Base-by-base conservation (phyloP, 2,113 vertebrate species). In the Typhlomys cinereus region DNA sequence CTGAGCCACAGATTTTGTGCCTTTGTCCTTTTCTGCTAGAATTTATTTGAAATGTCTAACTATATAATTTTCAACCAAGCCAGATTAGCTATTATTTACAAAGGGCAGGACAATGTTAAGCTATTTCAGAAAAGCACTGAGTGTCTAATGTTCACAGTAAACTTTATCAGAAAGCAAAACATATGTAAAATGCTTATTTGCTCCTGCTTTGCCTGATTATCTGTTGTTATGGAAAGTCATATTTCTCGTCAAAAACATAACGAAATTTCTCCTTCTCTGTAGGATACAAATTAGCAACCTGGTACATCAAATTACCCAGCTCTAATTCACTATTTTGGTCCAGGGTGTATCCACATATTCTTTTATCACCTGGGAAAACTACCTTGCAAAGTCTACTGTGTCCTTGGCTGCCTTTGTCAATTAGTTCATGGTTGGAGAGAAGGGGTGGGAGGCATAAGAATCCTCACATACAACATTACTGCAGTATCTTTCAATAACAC, bases 281-380 rank as follows among this genome's bases (percentile, higher is more conserved):
- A 76, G 79, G 86, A 84, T 29, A 88, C 84, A 95, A 92, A 88
- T 69, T 89, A 93, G 39, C 87, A 92, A 83, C 62, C 59, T 70
- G 48, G 67, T 80, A 46, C 34, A 80, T 62, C 94, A 95, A 87
- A 94, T 78, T 54, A 83, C n/a, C 75, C 1, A 50, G 62, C 85
- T 94, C 34, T 25, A 74, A 59, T 13, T 76, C 80, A 85, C 75
- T 85, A 39, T 57, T 48, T 70, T 70, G 15, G 75, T 50, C 54
- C 81, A 82, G 62, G 78, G 36, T 15, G 27, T n/a, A 29, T 67
- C 54, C 83, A 59, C 85, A 21, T 71, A 74, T 29, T 93, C 85
- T 81, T 18, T 27, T 76, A 69, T 52, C 90, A 66, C 81, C 69
- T 64, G 81, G 74, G 46, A 86, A 94, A 92, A 81, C 9, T 46